Percentiles rank a stretch among this genome's conserved stretches.
phyloP scores from a whole-genome alignment of 2,797 vertebrate genomes.

The Coranthus polyacanthus region DNA sequence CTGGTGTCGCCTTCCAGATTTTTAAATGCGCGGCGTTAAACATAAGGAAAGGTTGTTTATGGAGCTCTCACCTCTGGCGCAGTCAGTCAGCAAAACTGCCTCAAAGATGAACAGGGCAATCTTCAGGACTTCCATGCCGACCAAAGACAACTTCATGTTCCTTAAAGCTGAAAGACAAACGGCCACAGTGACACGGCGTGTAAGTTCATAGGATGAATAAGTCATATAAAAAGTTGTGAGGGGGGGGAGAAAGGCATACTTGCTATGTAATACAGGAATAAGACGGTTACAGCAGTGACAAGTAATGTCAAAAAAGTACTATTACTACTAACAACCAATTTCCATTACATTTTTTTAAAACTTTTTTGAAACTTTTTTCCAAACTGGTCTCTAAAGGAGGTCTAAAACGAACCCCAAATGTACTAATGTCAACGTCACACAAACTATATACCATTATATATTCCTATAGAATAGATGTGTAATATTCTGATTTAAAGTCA shows the following conservation, averaged over 20 bases:
- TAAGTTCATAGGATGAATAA: slow-evolving; percentile 5
- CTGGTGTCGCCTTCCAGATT: slow-evolving; percentile 17
- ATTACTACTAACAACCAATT: too few species aligned
- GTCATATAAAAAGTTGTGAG: not conserved
- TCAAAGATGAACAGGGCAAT: slow-evolving; percentile 74
- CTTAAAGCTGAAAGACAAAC: slow-evolving; percentile 69
- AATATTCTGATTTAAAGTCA: too few species aligned
- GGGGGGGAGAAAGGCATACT: not conserved
- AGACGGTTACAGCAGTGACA: too few species aligned
- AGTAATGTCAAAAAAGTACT: too few species aligned
- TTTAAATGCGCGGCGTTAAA: slow-evolving; percentile 2
- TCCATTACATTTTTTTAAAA: too few species aligned
- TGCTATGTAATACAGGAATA: too few species aligned
- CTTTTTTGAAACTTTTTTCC: too few species aligned
- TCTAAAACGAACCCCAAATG: too few species aligned
- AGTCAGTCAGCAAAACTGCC: slow-evolving; percentile 73
- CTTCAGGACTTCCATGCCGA: slow-evolving; percentile 74
- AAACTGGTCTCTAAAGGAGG: too few species aligned
- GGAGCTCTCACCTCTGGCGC: slow-evolving; percentile 76
- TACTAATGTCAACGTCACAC: too few species aligned
- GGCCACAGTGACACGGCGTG: slow-evolving; percentile 27
- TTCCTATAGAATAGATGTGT: too few species aligned
- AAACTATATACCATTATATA: too few species aligned
- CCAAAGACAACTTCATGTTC: slow-evolving; percentile 67
- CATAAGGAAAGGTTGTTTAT: slow-evolving; percentile 5